Percentiles rank a stretch among this genome's conserved stretches.
Conservation (phyloP, 1,140 invertebrate species). For the Macrotrachela quadricornifera region DNA sequence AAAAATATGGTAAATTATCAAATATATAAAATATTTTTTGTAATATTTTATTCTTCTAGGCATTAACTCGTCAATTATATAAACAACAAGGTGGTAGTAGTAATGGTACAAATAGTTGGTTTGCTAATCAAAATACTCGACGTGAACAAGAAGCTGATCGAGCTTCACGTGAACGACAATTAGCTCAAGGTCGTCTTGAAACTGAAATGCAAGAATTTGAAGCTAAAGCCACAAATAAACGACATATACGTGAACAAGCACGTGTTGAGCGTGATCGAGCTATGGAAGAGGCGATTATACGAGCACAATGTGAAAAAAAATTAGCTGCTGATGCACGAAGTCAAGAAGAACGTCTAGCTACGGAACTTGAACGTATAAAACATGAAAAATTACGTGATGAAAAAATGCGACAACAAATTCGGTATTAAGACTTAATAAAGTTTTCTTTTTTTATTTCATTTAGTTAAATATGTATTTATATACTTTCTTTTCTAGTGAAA, state of each 20-base stretch:
- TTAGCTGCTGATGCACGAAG: conserved; percentile 18
- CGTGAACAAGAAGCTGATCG: no score
- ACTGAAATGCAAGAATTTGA: conserved; percentile 7
- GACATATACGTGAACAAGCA: conserved; percentile 14
- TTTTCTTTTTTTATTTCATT: not conserved
- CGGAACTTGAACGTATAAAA: conserved; percentile 22
- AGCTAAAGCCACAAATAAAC: conserved; percentile 18
- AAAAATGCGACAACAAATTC: conserved; percentile 28
- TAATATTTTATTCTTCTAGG: no score
- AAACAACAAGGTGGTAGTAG: no score
- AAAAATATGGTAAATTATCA: no score
- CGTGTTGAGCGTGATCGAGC: conserved; percentile 20
- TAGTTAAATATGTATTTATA: not conserved
- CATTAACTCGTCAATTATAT: no score
- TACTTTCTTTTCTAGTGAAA: not conserved
- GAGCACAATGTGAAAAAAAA: conserved; percentile 21
- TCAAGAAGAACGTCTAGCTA: conserved; percentile 24
- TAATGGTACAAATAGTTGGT: no score
- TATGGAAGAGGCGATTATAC: conserved; percentile 22
- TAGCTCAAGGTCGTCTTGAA: no score
- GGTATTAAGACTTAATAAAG: conserved; percentile 1
- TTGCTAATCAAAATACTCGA: no score
- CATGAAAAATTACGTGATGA: conserved; percentile 21
- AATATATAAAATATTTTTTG: no score
- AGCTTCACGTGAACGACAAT: no score